Evolutionary conservation across 2,113 vertebrate genomes (phyloP), one percentile per base, ranked within the genome.

Genomic region (Furnarius figulus): DNA sequence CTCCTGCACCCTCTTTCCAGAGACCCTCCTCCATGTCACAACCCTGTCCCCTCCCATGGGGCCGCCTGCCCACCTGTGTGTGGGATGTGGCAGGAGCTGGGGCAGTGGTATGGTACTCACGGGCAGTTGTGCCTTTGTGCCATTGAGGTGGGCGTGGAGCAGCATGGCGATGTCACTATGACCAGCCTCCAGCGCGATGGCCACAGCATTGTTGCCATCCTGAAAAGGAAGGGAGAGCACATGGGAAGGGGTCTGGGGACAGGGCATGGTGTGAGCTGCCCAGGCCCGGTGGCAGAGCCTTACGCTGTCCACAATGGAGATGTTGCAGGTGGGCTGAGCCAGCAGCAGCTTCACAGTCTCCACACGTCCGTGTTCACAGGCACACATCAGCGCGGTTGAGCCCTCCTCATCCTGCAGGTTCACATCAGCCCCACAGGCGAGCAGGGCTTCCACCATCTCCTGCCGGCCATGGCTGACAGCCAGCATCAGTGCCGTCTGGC

Each of bases 301-400:
- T 97, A 99, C 99, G 0, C 99, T 98, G 89, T 99, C 99, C 67
- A 98, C 70, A 4, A 99, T 97, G 88, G 99, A 98, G 30, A 99
- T 90, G 92, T 99, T 97, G 1, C 99, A 99, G 46, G 97, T 97
- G 3, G 98, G 98, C 97, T 99, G 99, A 49, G 98, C 98, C 94
- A 99, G 97, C 75, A 99, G 98, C 94, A 99, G 90, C 68, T 95
- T 98, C 62, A 99, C 99, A 0, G 99, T 99, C 95, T 99, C 98
- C 5, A 98, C 63, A 1, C 98, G 98, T 28, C 99, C 99, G 0
- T 99, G 99, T 87, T 99, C 99, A 0, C 99, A 99, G 90, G 99
- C 99, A 0, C 99, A 99, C 99, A 99, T 99, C 27, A 99, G 98
- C 0, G 99, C 99, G 0, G 99, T 99, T 3, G 99, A 99, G n/a